phyloP scores from a whole-genome alignment of 2,888 invertebrate species.

The Agrotis exclamationis region DNA sequence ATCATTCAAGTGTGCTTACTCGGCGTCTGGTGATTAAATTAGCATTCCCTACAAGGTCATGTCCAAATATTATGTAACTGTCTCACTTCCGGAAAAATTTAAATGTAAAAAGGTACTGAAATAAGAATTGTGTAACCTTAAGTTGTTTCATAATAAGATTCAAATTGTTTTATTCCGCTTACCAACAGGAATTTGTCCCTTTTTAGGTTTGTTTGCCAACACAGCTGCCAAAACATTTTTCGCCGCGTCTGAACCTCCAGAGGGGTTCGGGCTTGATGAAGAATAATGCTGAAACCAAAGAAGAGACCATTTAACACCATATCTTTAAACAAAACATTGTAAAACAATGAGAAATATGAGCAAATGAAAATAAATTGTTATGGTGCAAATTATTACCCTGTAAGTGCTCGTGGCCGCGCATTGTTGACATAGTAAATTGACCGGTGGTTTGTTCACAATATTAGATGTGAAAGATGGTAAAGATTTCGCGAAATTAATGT shows the following conservation, averaged over 20 bases:
- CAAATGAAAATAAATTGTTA: constrained; percentile 22
- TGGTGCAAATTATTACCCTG: constrained; percentile 76
- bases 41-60: constrained; percentile 77
- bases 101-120: background rate
- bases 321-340: constrained; percentile 15
- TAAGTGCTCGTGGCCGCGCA: constrained; percentile 80
- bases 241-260: constrained; percentile 80
- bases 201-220: constrained; percentile 88
- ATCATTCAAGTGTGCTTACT: constrained; percentile 47
- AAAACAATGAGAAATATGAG: constrained; percentile 42
- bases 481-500: constrained; percentile 78
- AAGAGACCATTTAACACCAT: constrained; percentile 24
- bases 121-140: background rate
- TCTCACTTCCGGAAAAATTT: constrained; percentile 27
- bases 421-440: constrained; percentile 79
- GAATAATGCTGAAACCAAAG: constrained; percentile 80
- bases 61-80: constrained; percentile 73
- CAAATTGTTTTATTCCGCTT: constrained; percentile 66
- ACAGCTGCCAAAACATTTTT: constrained; percentile 89
- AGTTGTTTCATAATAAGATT: background rate
- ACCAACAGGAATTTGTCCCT: constrained; percentile 89
- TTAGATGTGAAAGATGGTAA: constrained; percentile 71
- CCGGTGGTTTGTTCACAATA: constrained; percentile 80
- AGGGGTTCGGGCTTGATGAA: constrained; percentile 73
- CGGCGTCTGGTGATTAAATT: constrained; percentile 48